Evolutionary conservation across 2,113 vertebrate species (phyloP).

Genomic region (Heloderma charlesbogerti): DNA sequence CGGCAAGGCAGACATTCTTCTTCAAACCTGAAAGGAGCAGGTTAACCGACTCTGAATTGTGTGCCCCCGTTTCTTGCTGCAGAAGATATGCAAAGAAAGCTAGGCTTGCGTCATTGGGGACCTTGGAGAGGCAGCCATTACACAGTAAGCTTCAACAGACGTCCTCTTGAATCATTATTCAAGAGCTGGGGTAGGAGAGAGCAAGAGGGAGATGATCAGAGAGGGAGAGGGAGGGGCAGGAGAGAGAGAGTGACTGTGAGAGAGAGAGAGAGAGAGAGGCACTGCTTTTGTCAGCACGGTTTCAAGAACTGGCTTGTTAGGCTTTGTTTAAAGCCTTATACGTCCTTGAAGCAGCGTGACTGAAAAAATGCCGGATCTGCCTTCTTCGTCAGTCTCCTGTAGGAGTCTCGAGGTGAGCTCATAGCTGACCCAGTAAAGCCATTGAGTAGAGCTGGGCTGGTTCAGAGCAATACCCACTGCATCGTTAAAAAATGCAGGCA

Average conservation of each 20-base stretch:
- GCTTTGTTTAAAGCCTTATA: conserved; percentile 43
- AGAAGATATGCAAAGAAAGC: conserved; percentile 62
- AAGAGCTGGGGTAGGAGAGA: conserved; percentile 45
- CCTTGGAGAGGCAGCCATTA: conserved; percentile 48
- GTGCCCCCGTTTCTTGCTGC: conserved; percentile 69
- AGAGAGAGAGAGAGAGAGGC: conserved; percentile 38
- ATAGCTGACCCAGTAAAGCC: conserved; percentile 32
- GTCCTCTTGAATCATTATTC: conserved; percentile 72
- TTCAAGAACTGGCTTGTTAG: conserved; percentile 40
- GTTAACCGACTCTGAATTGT: conserved; percentile 59
- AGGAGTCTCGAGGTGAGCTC: conserved; percentile 29
- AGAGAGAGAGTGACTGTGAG: conserved; percentile 30
- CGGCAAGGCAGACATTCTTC: not conserved
- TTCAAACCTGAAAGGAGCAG: conserved; percentile 41
- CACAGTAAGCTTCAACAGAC: conserved; percentile 51
- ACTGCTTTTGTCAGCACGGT: conserved; percentile 52
- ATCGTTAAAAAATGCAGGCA: not conserved
- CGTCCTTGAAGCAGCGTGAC: conserved; percentile 26
- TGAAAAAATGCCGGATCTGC: conserved; percentile 2
- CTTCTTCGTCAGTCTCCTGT: conserved; percentile 35
- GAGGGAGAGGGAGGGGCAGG: conserved; percentile 39
- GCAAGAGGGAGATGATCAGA: conserved; percentile 43
- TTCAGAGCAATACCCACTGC: conserved; percentile 30
- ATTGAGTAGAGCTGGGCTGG: conserved; percentile 16
- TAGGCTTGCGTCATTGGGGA: conserved; percentile 69